These are phyloP conservation scores for Drosophila rufa DNA, from an alignment of 1,140 invertebrate genomes.

Conservation along the genomic window DNA sequence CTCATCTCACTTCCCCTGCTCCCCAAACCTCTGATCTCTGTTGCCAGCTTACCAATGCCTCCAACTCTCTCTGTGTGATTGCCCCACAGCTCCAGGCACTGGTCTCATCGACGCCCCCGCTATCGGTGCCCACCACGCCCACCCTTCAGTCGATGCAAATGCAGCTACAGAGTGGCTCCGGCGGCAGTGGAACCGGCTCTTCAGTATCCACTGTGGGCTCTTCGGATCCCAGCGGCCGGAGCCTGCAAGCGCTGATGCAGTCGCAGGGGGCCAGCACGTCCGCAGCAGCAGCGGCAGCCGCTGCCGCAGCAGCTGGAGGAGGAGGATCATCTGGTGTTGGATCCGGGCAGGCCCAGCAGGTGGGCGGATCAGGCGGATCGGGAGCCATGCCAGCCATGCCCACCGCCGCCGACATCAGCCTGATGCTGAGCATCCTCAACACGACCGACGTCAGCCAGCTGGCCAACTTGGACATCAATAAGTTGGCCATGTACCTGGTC, in stretches of 20 bases:
- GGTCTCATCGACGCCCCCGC: constrained; percentile 82
- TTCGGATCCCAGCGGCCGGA: constrained; percentile 68
- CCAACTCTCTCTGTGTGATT: constrained; percentile 43
- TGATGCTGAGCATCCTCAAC: constrained; percentile 84
- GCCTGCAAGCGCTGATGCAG: constrained; percentile 69
- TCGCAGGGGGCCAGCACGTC: constrained; percentile 73
- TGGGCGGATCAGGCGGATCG: constrained; percentile 29
- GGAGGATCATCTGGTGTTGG: constrained; percentile 24
- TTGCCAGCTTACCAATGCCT: constrained; percentile 56
- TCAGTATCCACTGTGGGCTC: constrained; percentile 13
- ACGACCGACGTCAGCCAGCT: constrained; percentile 86
- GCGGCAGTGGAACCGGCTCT: constrained; percentile 9
- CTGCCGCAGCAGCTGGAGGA: constrained; percentile 50
- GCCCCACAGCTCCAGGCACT: constrained; percentile 82
- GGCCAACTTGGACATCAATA: constrained; percentile 89
- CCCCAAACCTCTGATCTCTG: constrained; percentile 28
- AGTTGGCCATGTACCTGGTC: constrained; percentile 91
- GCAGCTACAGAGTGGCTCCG: constrained; percentile 78
- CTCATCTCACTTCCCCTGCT: constrained; percentile 2
- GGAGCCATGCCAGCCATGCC: constrained; percentile 73
- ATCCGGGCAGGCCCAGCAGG: constrained; percentile 36
- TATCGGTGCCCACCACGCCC: constrained; percentile 81
- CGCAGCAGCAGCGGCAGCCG: constrained; percentile 72
- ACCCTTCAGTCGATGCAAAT: constrained; percentile 83
- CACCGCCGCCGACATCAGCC: constrained; percentile 82